Base-by-base conservation (phyloP, 2,888 invertebrate species). In the Hecatera dysodea region DNA sequence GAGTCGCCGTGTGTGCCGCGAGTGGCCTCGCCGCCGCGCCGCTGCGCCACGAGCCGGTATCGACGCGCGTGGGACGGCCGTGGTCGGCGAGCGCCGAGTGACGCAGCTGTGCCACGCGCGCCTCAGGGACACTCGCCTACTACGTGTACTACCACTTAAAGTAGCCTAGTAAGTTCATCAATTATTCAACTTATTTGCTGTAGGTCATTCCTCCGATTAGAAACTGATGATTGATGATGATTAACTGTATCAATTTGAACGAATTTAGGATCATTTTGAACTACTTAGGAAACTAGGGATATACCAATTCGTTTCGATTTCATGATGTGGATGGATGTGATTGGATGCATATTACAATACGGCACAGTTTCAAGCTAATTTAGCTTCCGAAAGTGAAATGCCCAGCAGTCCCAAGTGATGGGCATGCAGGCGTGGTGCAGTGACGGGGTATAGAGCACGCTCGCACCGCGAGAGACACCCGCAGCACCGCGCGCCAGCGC, bases 1-100 rank as follows among this genome's bases (percentile, higher is more conserved):
- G 46, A 39, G 44, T 52, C 7, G 27, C 46, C 50, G 46, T 33
- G 64, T 12, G 63, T 46, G 52, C 5, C 27, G 52, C 9, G 56
- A 19, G 64, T 19, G 69, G 56, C 80, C 80, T 75, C 62, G 80
- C 27, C 12, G 50, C 50, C 33, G 9, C 29, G n/a, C n/a, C 19
- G 33, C 39, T 59, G 11, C 27, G 44, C 29, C 15, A 27, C 42
- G 24, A 66, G 63, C 66, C 52, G 71, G 52, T 29, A 76, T 78
- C 81, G 81, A 78, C 72, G 63, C 19, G 27, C 55, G 55, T 33
- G 55, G 55, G 55, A 33, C 19, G n/a, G 33, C 27, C 52, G 27
- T 12, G 48, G n/a, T 24, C 50, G 65, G 36, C 33, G 55, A 19
- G 22, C 36, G 39, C 29, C 67, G 62, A 46, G 60, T 52, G 73